These are phyloP conservation scores for Gymnorhina tibicen DNA, from an alignment of 2,113 vertebrate genomes.

Conservation along the genomic window DNA sequence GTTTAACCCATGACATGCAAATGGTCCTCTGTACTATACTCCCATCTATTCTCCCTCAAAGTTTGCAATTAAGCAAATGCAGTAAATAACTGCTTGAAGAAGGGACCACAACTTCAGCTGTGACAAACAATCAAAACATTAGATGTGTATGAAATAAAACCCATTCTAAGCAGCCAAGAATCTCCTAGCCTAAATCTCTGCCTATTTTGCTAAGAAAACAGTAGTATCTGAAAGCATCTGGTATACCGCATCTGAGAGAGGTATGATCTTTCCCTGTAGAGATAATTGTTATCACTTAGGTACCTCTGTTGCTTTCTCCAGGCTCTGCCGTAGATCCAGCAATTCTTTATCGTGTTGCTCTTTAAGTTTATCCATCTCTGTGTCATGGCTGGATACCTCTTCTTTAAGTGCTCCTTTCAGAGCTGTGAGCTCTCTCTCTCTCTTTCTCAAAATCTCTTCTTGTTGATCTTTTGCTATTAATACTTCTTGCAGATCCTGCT, in stretches of 20 bases:
- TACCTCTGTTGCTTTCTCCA: slow-evolving; percentile 88
- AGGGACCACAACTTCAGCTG: neutral
- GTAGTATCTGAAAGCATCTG: neutral
- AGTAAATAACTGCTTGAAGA: neutral
- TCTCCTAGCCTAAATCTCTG: neutral
- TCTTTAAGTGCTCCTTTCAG: slow-evolving; percentile 95
- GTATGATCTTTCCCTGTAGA: neutral
- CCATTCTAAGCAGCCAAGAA: neutral
- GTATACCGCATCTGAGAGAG: neutral
- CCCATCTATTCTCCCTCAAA: neutral
- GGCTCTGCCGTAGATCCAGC: slow-evolving; percentile 70
- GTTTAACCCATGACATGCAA: neutral
- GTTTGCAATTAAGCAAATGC: neutral
- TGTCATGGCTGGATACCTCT: slow-evolving; percentile 92
- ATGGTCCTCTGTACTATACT: neutral
- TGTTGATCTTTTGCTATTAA: slow-evolving; percentile 87
- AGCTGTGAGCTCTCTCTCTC: slow-evolving; percentile 91
- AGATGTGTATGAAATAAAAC: neutral
- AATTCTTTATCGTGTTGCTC: slow-evolving; percentile 89
- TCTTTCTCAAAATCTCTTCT: slow-evolving; percentile 86
- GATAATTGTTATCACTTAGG: neutral
- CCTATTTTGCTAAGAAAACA: neutral
- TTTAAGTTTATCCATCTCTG: slow-evolving; percentile 90
- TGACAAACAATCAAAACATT: neutral
- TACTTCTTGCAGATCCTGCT: slow-evolving; percentile 83